These are phyloP conservation scores for Salvelinus alpinus DNA, from an alignment of 2,113 vertebrate species.

Conservation along the genomic window DNA sequence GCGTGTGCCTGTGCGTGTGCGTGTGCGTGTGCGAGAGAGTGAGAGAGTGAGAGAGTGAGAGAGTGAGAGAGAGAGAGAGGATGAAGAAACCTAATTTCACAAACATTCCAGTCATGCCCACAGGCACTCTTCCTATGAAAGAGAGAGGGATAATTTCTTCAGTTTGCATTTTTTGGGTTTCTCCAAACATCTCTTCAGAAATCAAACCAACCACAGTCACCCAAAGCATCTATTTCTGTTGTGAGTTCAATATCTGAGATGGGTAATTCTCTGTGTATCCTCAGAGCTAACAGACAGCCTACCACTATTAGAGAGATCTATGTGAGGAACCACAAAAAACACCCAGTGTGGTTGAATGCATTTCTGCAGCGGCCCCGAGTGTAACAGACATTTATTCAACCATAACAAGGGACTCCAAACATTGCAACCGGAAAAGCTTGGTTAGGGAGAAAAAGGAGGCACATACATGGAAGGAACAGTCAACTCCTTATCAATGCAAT, in stretches of 20 bases:
- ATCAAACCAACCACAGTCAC: slow-evolving; percentile 59
- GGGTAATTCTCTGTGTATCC: background rate
- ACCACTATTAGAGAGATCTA: slow-evolving; percentile 37
- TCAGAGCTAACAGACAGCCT: slow-evolving; percentile 31
- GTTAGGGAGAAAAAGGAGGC: too few relatives aligned
- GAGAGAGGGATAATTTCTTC: slow-evolving; percentile 32
- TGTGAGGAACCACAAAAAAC: slow-evolving; percentile 39
- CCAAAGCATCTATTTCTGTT: slow-evolving; percentile 49
- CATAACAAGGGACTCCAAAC: background rate
- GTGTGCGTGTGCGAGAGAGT: too few relatives aligned
- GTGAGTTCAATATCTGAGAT: background rate
- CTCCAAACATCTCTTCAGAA: slow-evolving; percentile 39
- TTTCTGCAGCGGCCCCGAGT: slow-evolving; percentile 20
- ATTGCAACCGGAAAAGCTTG: too few relatives aligned
- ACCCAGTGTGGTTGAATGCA: slow-evolving; percentile 26
- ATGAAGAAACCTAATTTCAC: slow-evolving; percentile 31
- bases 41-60: too few relatives aligned
- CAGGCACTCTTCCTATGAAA: slow-evolving; percentile 32
- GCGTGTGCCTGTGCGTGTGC: too few relatives aligned
- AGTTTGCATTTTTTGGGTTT: slow-evolving; percentile 39
- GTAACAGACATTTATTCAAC: slow-evolving; percentile 23
- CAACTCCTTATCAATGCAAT: too few relatives aligned
- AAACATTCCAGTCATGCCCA: slow-evolving; percentile 27
- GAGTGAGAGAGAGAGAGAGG: background rate
- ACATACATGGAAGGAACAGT: too few relatives aligned